phyloP scores from a whole-genome alignment of 2,113 vertebrate genomes.

The Mirza zaza region DNA sequence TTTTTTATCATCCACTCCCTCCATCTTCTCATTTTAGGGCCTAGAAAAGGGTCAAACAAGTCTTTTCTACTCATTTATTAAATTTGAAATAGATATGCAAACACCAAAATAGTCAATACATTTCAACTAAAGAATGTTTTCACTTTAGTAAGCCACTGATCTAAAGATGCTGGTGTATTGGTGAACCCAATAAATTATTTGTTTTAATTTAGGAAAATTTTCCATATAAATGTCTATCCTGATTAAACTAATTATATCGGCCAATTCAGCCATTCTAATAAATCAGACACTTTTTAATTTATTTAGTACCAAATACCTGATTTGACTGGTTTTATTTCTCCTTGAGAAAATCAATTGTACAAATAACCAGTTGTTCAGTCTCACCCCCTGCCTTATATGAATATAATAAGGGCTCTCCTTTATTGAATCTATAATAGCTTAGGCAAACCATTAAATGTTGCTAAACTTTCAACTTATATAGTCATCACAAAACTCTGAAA shows the following conservation, averaged over 20 bases:
- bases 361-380: background rate
- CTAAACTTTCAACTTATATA: background rate
- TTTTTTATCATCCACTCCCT: background rate
- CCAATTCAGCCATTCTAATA: slow-evolving; percentile 28
- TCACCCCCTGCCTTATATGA: background rate
- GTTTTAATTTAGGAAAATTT: slow-evolving; percentile 33
- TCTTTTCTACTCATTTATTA: background rate
- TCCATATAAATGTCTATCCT: background rate
- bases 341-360: background rate
- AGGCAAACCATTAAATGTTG: background rate
- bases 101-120: background rate
- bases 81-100: slow-evolving; percentile 37
- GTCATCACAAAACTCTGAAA: slow-evolving; percentile 1
- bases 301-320: slow-evolving; percentile 12
- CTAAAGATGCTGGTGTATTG: background rate
- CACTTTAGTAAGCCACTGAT: background rate
- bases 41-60: background rate
- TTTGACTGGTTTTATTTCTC: background rate
- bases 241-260: slow-evolving; percentile 32
- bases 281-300: background rate
- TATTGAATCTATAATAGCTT: background rate
- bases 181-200: slow-evolving; percentile 17
- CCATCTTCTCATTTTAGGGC: background rate
- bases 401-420: background rate
- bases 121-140: background rate